Evolutionary conservation across 2,888 invertebrate genomes (phyloP).

Genomic region (Quadriops clusia): DNA sequence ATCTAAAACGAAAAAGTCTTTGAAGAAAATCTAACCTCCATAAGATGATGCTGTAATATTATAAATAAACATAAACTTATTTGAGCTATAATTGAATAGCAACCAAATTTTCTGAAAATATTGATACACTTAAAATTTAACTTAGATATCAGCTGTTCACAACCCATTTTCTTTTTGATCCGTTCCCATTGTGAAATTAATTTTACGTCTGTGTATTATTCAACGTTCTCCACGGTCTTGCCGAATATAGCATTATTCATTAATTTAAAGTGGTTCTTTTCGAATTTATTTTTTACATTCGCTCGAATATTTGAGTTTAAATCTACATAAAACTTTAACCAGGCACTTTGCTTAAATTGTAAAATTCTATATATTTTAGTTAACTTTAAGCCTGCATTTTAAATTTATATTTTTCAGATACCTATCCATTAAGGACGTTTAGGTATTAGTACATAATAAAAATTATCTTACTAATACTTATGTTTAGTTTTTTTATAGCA

Average conservation of each 20-base stretch:
- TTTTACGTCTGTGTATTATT: constrained; percentile 28
- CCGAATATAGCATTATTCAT: constrained; percentile 26
- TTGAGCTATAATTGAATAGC: constrained; percentile 28
- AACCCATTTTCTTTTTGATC: constrained; percentile 20
- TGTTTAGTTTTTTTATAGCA: too few species aligned
- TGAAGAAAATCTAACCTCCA: too few species aligned
- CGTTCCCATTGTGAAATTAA: constrained; percentile 20
- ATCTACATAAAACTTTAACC: constrained; percentile 27
- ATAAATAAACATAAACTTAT: too few species aligned
- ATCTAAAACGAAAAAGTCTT: too few species aligned
- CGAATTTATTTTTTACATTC: constrained; percentile 9
- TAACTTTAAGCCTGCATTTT: constrained; percentile 23
- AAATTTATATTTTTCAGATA: too few species aligned
- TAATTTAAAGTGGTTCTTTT: constrained; percentile 22
- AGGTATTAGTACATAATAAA: too few species aligned
- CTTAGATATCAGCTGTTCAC: constrained; percentile 22
- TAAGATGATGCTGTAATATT: too few species aligned
- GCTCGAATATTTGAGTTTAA: constrained; percentile 10
- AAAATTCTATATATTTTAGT: constrained; percentile 24
- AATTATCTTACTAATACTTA: too few species aligned
- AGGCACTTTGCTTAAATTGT: constrained; percentile 24
- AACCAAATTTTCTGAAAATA: constrained; percentile 26
- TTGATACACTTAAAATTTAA: constrained; percentile 24
- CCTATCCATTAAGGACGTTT: too few species aligned
- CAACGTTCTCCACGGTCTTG: constrained; percentile 34